Conservation (phyloP, 1,140 invertebrate species). For the Bombus impatiens region DNA sequence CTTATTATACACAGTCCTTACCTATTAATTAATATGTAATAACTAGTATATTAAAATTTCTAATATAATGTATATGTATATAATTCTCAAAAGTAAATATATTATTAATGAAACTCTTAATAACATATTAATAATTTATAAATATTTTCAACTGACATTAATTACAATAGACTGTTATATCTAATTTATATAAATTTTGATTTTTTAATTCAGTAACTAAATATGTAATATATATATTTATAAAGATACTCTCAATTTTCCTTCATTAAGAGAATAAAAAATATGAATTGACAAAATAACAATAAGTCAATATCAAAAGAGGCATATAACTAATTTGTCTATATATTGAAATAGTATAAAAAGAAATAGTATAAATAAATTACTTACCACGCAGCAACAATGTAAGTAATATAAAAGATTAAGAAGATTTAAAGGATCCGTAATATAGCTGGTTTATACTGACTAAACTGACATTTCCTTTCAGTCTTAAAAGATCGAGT, state of each 20-base stretch:
- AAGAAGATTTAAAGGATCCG: constrained; percentile 27
- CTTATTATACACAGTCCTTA: too few species aligned
- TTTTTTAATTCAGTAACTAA: not conserved
- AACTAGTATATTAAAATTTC: not conserved
- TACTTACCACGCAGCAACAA: constrained; percentile 56
- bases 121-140: not conserved
- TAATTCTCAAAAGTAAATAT: not conserved
- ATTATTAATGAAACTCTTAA: not conserved
- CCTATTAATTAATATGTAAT: too few species aligned
- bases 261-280: not conserved
- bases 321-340: not conserved
- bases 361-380: not conserved
- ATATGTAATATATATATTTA: not conserved
- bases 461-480: constrained; percentile 60
- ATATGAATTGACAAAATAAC: not conserved
- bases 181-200: not conserved
- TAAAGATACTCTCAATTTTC: not conserved
- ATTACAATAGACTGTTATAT: not conserved
- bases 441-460: constrained; percentile 36
- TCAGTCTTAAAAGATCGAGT: constrained; percentile 28
- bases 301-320: constrained; percentile 8
- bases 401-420: constrained; percentile 45
- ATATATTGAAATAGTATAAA: not conserved
- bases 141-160: not conserved
- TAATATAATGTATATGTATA: not conserved